Evolutionary conservation across 92 coral and sea anemone genomes (phyloP), one percentile per base, ranked within the genome.

Genomic region (Porites lobata): DNA sequence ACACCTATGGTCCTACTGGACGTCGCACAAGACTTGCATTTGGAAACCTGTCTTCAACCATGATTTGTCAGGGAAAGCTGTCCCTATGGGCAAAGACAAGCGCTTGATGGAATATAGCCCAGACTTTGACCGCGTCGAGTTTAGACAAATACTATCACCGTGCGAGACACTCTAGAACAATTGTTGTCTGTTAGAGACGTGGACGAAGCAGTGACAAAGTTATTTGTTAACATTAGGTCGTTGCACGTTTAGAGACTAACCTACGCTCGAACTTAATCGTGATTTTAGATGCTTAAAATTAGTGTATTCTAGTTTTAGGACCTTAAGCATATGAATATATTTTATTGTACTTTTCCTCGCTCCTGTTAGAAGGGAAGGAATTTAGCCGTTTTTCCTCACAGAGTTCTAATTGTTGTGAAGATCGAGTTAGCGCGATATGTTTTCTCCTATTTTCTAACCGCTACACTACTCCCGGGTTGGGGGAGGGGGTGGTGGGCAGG

Each of bases 41-140:
- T n/a, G n/a, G n/a, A n/a, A n/a, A n/a, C n/a, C n/a, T n/a, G n/a
- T n/a, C n/a, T n/a, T n/a, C n/a, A n/a, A n/a, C n/a, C n/a, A n/a
- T n/a, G n/a, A n/a, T n/a, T n/a, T n/a, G n/a, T n/a, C n/a, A n/a
- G n/a, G n/a, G n/a, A n/a, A n/a, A n/a, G n/a, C n/a, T n/a, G n/a
- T n/a, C n/a, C n/a, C n/a, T n/a, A n/a, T n/a, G n/a, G n/a, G 52
- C 80, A 76, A 76, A 76, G 32, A 2, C 58, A 76, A 76, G 80
- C 80, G 47, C 32, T 59, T 53, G 54, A 76, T 51, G 11, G 65
- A 76, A 20, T 76, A 76, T 59, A 76, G 80, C 58, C 80, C 65
- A 4, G 50, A 77, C 81, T 38, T 57, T 58, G 81, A 77, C 9
- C 81, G 52, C 17, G 81, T 77, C 17, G 69, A 77, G 50, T 59